Conservation (phyloP, 2,797 vertebrate species). For the Fundulus diaphanus region DNA sequence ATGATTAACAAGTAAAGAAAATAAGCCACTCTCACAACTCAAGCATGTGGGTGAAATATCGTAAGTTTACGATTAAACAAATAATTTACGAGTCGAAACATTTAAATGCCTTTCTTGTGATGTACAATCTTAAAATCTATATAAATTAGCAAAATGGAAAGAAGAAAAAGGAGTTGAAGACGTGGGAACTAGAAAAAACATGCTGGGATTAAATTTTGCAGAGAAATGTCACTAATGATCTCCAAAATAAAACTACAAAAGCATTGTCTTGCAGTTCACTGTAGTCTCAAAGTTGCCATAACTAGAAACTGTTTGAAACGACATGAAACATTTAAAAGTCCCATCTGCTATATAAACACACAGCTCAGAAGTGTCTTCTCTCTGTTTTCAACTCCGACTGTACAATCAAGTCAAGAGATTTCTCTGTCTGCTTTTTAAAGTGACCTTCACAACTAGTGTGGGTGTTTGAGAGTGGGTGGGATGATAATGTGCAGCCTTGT, state of each 20-base stretch:
- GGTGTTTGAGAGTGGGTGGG: conserved; percentile 25
- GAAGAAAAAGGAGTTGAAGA: no score
- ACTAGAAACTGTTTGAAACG: not conserved
- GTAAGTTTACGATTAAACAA: not conserved
- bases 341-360: not conserved
- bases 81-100: not conserved
- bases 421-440: conserved; percentile 35
- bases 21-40: not conserved
- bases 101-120: not conserved
- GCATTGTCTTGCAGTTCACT: not conserved
- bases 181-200: not conserved
- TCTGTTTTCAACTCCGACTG: not conserved
- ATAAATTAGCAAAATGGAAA: not conserved
- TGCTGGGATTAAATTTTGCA: not conserved
- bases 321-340: not conserved
- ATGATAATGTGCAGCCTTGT: conserved; percentile 30
- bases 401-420: conserved; percentile 31
- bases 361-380: not conserved
- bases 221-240: not conserved
- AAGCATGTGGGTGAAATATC: not conserved
- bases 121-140: not conserved
- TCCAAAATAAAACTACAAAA: not conserved
- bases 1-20: not conserved
- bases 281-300: not conserved
- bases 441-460: conserved; percentile 48